These are phyloP conservation scores for Spodoptera picta DNA, from an alignment of 2,888 invertebrate species.

Conservation along the genomic window DNA sequence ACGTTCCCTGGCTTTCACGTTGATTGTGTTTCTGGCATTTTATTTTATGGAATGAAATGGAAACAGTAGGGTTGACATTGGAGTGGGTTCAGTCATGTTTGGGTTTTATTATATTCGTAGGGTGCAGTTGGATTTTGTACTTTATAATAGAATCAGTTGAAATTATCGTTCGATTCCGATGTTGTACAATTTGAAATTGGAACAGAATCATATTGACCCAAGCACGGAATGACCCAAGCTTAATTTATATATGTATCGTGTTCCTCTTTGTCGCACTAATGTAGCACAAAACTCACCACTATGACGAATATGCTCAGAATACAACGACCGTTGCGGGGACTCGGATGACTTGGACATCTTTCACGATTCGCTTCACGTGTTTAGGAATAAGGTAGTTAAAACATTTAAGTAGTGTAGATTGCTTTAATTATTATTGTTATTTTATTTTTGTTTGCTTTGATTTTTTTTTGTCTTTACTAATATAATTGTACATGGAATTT, in stretches of 20 bases:
- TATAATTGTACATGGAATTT: too few relatives aligned
- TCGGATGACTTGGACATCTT: too few relatives aligned
- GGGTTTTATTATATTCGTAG: conserved; percentile 28
- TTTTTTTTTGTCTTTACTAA: too few relatives aligned
- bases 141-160: conserved; percentile 5
- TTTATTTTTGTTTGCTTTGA: too few relatives aligned
- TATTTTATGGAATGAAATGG: conserved; percentile 44
- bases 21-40: conserved; percentile 44
- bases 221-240: conserved; percentile 12
- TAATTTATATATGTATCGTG: background rate
- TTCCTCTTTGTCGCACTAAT: too few relatives aligned
- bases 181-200: conserved; percentile 27
- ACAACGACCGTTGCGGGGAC: too few relatives aligned
- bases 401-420: too few relatives aligned
- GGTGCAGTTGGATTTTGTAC: conserved; percentile 12
- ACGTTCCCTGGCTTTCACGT: conserved; percentile 48
- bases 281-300: too few relatives aligned
- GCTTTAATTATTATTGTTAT: too few relatives aligned
- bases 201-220: conserved; percentile 23
- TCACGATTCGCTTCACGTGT: too few relatives aligned
- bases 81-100: conserved; percentile 33
- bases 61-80: conserved; percentile 38
- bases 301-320: too few relatives aligned
- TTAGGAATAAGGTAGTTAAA: too few relatives aligned
- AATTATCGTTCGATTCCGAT: conserved; percentile 34